Evolutionary conservation across 2,888 invertebrate species (phyloP).

Genomic region (Tenodera sinensis): DNA sequence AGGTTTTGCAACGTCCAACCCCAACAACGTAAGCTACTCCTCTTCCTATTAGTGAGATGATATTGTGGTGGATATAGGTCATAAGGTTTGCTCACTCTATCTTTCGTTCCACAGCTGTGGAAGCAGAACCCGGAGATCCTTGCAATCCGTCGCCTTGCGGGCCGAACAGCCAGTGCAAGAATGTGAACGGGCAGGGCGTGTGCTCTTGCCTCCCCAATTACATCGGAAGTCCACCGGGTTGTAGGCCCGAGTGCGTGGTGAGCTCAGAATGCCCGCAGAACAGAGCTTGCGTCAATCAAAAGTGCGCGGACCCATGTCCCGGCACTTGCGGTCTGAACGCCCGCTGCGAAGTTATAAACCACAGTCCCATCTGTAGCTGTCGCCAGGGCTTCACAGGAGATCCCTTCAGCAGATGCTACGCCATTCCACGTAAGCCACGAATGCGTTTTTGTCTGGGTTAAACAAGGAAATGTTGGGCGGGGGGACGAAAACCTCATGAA

Average conservation of each 20-base stretch:
- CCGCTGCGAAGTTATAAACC: conserved; percentile 71
- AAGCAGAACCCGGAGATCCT: conserved; percentile 36
- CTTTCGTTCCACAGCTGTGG: conserved; percentile 50
- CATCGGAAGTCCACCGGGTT: conserved; percentile 50
- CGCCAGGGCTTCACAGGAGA: conserved; percentile 68
- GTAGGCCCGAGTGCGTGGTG: conserved; percentile 47
- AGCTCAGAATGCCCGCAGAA: conserved; percentile 48
- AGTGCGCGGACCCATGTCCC: conserved; percentile 74
- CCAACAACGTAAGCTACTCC: conserved; percentile 23
- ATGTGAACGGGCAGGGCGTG: conserved; percentile 47
- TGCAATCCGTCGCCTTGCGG: conserved; percentile 60
- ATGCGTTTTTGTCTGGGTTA: neutral
- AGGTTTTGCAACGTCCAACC: conserved; percentile 39
- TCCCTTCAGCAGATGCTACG: conserved; percentile 65
- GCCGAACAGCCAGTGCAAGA: conserved; percentile 61
- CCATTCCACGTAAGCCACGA: conserved; percentile 37
- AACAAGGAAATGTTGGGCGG: neutral
- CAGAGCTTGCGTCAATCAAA: conserved; percentile 71
- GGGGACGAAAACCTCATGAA: neutral
- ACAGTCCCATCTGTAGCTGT: conserved; percentile 72
- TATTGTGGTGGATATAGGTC: neutral
- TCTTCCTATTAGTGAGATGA: neutral
- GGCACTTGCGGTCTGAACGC: conserved; percentile 71
- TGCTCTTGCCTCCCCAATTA: conserved; percentile 50
- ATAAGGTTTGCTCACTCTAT: conserved; percentile 30